These are phyloP conservation scores for Pterois miles DNA, from an alignment of 2,797 vertebrate species.

Conservation along the genomic window DNA sequence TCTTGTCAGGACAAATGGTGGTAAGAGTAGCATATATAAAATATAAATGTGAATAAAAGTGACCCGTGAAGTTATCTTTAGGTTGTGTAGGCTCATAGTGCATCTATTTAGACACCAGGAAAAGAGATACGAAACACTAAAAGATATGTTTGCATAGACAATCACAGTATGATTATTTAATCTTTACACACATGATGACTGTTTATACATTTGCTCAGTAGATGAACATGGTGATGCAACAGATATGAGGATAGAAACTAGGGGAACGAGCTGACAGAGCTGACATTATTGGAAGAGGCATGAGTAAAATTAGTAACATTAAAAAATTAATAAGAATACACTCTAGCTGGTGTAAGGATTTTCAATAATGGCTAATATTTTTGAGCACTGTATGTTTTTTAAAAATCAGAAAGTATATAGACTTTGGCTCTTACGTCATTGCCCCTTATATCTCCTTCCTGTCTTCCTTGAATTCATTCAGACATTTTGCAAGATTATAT, in stretches of 20 bases:
- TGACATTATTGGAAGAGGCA: slow-evolving; percentile 8
- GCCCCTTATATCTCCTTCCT: background rate
- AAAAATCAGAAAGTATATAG: background rate
- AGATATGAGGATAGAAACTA: background rate
- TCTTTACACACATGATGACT: background rate
- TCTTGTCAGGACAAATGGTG: background rate
- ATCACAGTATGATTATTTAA: background rate
- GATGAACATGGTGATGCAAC: background rate
- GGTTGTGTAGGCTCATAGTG: background rate
- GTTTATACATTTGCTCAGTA: background rate
- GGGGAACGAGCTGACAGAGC: background rate
- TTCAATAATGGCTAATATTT: background rate
- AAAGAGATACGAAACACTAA: background rate
- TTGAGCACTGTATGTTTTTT: background rate
- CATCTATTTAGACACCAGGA: background rate
- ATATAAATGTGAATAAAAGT: background rate
- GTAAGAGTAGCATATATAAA: background rate
- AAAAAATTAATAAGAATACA: background rate
- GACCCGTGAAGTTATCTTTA: background rate
- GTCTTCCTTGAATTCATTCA: background rate
- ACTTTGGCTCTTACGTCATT: background rate
- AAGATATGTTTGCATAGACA: background rate
- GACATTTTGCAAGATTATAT: slow-evolving; percentile 7
- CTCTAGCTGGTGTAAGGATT: background rate
- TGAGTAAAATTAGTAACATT: slow-evolving; percentile 16